These are phyloP conservation scores for Ommatoiulus sabulosus DNA, from an alignment of 2,888 invertebrate genomes.

Conservation along the genomic window DNA sequence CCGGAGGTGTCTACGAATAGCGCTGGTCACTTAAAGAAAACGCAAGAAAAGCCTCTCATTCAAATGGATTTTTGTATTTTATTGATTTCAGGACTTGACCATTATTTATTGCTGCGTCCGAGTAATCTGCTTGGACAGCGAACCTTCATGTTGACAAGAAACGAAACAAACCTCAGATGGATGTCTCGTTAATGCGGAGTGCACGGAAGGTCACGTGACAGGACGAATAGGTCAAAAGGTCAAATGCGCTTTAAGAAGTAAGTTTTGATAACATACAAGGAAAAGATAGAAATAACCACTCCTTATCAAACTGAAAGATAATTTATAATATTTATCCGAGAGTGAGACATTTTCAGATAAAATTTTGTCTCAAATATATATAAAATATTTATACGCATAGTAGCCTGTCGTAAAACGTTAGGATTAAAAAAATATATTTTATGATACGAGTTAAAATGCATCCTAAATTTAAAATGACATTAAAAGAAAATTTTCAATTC, in stretches of 20 bases:
- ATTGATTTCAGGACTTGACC: constrained; percentile 16
- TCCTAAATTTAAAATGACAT: too few relatives aligned
- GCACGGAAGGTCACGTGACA: neutral
- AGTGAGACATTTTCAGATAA: too few relatives aligned
- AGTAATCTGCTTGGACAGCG: constrained; percentile 31
- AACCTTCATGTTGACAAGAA: constrained; percentile 40
- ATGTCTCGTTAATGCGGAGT: constrained; percentile 14
- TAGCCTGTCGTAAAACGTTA: too few relatives aligned
- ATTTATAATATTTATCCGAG: too few relatives aligned
- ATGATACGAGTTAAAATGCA: too few relatives aligned
- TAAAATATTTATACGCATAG: too few relatives aligned
- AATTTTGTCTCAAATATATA: too few relatives aligned
- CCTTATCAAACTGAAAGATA: too few relatives aligned
- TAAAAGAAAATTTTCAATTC: too few relatives aligned
- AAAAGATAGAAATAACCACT: too few relatives aligned
- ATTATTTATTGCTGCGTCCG: constrained; percentile 22
- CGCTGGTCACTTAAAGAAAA: neutral
- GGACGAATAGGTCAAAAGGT: neutral
- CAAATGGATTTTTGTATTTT: constrained; percentile 19
- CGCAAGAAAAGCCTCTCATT: neutral
- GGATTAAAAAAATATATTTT: too few relatives aligned
- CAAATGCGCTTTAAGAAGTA: neutral
- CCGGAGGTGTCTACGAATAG: neutral
- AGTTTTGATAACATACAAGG: too few relatives aligned
- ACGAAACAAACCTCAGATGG: constrained; percentile 28